Base-by-base conservation (phyloP, 2,888 invertebrate genomes). In the Diloba caeruleocephala region DNA sequence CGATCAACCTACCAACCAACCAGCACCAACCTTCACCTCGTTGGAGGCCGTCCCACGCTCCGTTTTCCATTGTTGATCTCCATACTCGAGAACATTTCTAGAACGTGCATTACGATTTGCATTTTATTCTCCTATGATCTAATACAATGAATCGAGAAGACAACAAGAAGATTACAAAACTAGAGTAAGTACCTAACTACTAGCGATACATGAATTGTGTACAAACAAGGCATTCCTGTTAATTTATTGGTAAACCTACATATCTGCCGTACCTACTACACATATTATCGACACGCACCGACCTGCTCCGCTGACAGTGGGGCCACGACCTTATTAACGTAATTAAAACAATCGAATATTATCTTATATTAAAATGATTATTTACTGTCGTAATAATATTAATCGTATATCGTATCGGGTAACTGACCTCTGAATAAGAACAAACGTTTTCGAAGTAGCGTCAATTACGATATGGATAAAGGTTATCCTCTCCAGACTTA, bases 381-480 rank as follows among this genome's bases (percentile, higher is more conserved):
- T 48, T 44, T 38, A 56, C 38, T 43, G 9, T 13, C 38, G 41
- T 37, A 29, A 50, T 54, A 48, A 50, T 45, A 42, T 37, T 50
- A 62, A 65, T 61, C 38, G 33, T 51, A 53, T 50, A 43, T 23
- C 23, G 26, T 61, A 73, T 64, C 63, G 75, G 76, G 75, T 76
- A 60, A 76, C 45, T 69, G 77, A 73, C 69, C 73, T 69, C 56
- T 66, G 19, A 65, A 43, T 53, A 52, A 75, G 73, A 71, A 77
- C 73, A 76, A 75, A 60, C 44, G 71, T 25, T 71, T 69, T 61
- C 38, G 52, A 59, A 71, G 72, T 68, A 67, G 60, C 53, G 54
- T 61, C 51, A 43, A 60, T 39, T 29, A 32, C 10, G 19, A 32
- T 7, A 15, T 14, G 39, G 75, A 75, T 76, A 75, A 75, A n/a